Evolutionary conservation across 2,113 vertebrate genomes (phyloP), one percentile per base, ranked within the genome.

Genomic region (Gobio gobio): DNA sequence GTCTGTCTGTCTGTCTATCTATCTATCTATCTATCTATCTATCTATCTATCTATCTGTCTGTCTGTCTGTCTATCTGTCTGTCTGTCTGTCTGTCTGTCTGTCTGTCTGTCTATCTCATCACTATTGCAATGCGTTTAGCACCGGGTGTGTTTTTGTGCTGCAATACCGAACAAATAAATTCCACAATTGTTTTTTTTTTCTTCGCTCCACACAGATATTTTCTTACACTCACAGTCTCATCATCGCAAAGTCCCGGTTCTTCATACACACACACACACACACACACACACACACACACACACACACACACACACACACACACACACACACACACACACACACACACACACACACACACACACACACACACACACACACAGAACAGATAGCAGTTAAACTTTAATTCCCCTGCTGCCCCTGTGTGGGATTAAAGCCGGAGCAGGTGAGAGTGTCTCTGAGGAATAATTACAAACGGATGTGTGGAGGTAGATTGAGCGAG

Each of bases 401-500:
- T 51, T 56, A 70, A 78, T 85, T 68, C 84, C 51, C 68, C 10
- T 14, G 51, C 51, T 70, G 49, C 36, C 63, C 24, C 51, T 68
- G 47, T 49, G 59, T 82, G 70, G 74, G 66, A 80, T 88, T 86
- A 83, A 63, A 68, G n/a, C 75, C 49, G 54, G 61, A 72, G 61
- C 89, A 91, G 90, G 89, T 76, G 81, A 83, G 82, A 83, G 51
- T 63, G 33, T 72, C 77, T 80, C 63, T 63, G 90, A 88, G 84
- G 84, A 89, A 87, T 87, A 77, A 86, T 89, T 73, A 86, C 78
- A 89, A 81, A 84, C 59, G 4, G 47, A 87, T 83, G 88, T 87
- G 74, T 87, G 84, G 86, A 86, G 87, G 86, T 83, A 90, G 88
- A 93, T 87, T 33, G 88, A 83, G 14, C 74, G 16, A 83, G 14